These are phyloP conservation scores for Lophius americanus DNA, from an alignment of 2,797 vertebrate genomes.

Conservation along the genomic window DNA sequence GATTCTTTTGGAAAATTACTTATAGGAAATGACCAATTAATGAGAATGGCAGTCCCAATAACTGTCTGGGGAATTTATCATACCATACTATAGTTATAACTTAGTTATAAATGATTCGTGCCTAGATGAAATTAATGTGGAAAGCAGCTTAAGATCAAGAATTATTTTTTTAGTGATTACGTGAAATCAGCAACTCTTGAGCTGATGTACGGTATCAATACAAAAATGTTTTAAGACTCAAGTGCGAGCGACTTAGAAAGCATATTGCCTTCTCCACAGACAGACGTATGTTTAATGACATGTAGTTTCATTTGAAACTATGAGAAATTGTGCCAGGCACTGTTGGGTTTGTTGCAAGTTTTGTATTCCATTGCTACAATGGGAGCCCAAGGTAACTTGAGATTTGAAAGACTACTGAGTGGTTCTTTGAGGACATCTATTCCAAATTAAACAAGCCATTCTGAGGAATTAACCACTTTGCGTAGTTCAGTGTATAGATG, in stretches of 20 bases:
- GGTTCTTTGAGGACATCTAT: background rate
- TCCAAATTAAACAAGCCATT: background rate
- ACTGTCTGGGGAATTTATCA: too few species aligned
- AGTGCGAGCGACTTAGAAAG: background rate
- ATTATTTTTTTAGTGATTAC: too few species aligned
- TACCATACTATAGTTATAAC: too few species aligned
- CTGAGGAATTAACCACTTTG: background rate
- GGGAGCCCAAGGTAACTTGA: background rate
- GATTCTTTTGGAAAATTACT: too few species aligned
- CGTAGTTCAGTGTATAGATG: background rate
- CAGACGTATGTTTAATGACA: too few species aligned
- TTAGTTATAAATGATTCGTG: too few species aligned
- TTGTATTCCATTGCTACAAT: background rate
- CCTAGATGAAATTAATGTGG: background rate
- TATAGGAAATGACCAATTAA: too few species aligned
- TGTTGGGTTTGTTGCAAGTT: background rate
- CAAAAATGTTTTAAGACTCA: background rate
- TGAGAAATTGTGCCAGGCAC: background rate
- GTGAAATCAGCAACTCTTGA: too few species aligned
- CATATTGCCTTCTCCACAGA: too few species aligned
- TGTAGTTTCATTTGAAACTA: background rate
- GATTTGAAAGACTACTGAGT: background rate
- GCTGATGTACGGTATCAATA: too few species aligned
- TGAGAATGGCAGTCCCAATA: too few species aligned
- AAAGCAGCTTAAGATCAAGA: too few species aligned